Evolutionary conservation across 2,113 vertebrate species (phyloP), one percentile per base, ranked within the genome.

Genomic region (Turdus rufiventris): DNA sequence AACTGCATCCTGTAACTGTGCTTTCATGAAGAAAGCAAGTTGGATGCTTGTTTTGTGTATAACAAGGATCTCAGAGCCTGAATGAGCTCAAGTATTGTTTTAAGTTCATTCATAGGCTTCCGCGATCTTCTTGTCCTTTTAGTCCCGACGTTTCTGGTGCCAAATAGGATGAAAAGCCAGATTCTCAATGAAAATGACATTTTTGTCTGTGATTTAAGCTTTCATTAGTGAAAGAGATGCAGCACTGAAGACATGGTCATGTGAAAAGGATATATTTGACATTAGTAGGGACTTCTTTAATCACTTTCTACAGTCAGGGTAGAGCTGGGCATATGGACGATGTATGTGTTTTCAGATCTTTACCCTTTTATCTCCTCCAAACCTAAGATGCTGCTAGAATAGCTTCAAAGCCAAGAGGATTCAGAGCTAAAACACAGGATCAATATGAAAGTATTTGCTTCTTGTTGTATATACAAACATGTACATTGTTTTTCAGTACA

Each of bases 151-250:
- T 33, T 28, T 9, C 33, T 81, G 14, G 15, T 80, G 40, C 51
- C 63, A 94, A 62, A 36, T 51, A 38, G 25, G 33, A 62, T 71
- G 18, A 71, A 91, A 88, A 80, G 25, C 31, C 56, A 77, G 25
- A 74, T 88, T 76, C 47, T 73, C 25, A 71, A 45, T 86, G 43
- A 43, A 90, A 80, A 83, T 58, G 9, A 66, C 14, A 26, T 58
- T 66, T 82, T 88, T 85, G 21, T 80, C 31, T 63, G 13, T 85
- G 63, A 38, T 66, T 72, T 94, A 28, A 76, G 56, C 47, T 74
- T 90, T 67, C 12, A 14, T 66, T 83, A 36, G 19, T 42, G 43
- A 73, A 88, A 83, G 18, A 70, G n/a, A 43, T 18, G 25, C 7
- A 76, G 24, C 12, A 40, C 24, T 70, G 77, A 65, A 89, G 42